phyloP scores from a whole-genome alignment of 2,888 invertebrate genomes.

The Synergus gifuensis region DNA sequence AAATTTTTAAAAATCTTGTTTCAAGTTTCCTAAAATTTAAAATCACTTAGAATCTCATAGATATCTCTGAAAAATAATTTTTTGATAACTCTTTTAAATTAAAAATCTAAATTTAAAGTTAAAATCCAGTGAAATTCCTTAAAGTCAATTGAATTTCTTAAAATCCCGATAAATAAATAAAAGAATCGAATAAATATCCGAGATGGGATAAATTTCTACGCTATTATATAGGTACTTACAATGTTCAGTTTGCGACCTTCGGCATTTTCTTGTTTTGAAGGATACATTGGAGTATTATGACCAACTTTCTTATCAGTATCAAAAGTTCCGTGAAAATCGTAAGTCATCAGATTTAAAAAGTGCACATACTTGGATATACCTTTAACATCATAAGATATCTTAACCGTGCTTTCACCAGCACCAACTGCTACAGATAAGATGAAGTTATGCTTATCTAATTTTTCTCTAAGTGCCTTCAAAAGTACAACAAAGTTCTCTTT shows the following conservation, averaged over 20 bases:
- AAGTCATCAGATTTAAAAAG: slow-evolving; percentile 86
- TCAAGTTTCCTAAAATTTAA: too few relatives aligned
- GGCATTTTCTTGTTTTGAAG: slow-evolving; percentile 66
- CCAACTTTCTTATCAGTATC: slow-evolving; percentile 83
- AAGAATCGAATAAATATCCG: too few relatives aligned
- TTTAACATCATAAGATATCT: slow-evolving; percentile 81
- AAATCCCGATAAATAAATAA: too few relatives aligned
- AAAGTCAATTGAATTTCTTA: too few relatives aligned
- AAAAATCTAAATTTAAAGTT: too few relatives aligned
- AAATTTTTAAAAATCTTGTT: too few relatives aligned
- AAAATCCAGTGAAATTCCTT: too few relatives aligned
- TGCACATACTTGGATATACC: slow-evolving; percentile 82
- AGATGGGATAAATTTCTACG: too few relatives aligned
- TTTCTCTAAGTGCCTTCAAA: slow-evolving; percentile 80
- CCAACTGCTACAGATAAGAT: slow-evolving; percentile 78
- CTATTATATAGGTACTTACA: slow-evolving; percentile 68
- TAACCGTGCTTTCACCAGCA: slow-evolving; percentile 78
- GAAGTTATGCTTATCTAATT: slow-evolving; percentile 79
- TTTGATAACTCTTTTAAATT: too few relatives aligned
- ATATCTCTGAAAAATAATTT: too few relatives aligned
- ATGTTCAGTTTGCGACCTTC: slow-evolving; percentile 75
- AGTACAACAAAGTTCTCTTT: slow-evolving; percentile 79
- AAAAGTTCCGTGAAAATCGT: slow-evolving; percentile 84
- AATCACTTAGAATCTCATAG: too few relatives aligned
- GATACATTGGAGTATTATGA: slow-evolving; percentile 84